Evolutionary conservation across 2,113 vertebrate species (phyloP), one percentile per base, ranked within the genome.

Genomic region (Columba livia): DNA sequence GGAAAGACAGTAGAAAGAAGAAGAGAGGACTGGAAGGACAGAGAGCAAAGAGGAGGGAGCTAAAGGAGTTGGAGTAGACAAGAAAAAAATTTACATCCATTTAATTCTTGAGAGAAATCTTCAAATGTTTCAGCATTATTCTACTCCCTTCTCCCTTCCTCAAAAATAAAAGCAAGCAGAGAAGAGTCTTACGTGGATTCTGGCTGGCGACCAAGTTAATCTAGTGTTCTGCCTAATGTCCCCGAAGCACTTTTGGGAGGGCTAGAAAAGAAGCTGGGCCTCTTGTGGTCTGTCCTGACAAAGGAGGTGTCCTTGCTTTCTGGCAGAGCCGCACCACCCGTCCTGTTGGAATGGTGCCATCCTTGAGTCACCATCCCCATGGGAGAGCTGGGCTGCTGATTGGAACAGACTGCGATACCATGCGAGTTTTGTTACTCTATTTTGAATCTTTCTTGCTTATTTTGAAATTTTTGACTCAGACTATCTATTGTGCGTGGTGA

Each of bases 341-440:
- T 89, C 85, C 31, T 66, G 19, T 44, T 25, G 47, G 58, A 79
- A 50, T 62, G 58, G 65, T 17, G 28, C 58, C 54, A 3, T 62
- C 21, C n/a, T 42, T 73, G 40, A 79, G 44, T 69, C 48, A 51
- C 47, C 2, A 1, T 20, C 42, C 26, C 34, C 4, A 2, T 4
- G 20, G 50, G 64, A 61, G 54, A 72, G 58, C 40, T 2, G 6
- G 50, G 38, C 40, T 51, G 31, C 53, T 70, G 31, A 16, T 66
- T 47, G 13, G 53, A n/a, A 42, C 24, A 36, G 53, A 6, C 26
- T 71, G 12, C 1, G 1, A 38, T 2, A 1, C 69, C 24, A 6
- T 57, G 44, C 5, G 6, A 21, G 50, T 32, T 53, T n/a, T 60
- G 26, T 29, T 86, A 21, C 47, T 82, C 21, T n/a, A 12, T 25